Evolutionary conservation across 2,888 invertebrate species (phyloP), one percentile per base, ranked within the genome.

Genomic region (Ophonus ardosiacus): DNA sequence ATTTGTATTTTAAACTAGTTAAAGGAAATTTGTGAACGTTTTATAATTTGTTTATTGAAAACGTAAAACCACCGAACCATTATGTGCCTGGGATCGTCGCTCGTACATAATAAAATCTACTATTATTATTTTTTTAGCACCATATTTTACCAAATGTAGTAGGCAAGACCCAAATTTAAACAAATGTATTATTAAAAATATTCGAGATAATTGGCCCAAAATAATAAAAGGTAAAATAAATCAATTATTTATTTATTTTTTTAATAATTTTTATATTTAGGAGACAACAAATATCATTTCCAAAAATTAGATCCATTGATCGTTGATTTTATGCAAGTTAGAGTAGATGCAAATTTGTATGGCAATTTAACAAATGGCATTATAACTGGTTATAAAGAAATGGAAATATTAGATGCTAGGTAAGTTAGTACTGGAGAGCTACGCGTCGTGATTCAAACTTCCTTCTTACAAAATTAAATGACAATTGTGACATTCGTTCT

Each of bases 101-200:
- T n/a, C n/a, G n/a, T n/a, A n/a, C n/a, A n/a, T n/a, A n/a, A n/a
- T n/a, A n/a, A n/a, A n/a, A n/a, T n/a, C n/a, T n/a, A n/a, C n/a
- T n/a, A n/a, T n/a, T n/a, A n/a, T n/a, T n/a, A n/a, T 71, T 65
- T 71, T 71, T 40, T 1, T 17, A 71, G 71, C 71, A 0, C n/a
- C 71, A 1, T 71, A 71, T 71, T 71, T 71, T 71, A 15, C 38
- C 3, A 71, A 71, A 71, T 71, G 71, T n/a, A 71, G 17, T 17
- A 71, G 38, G 40, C 38, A 15, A 40, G 71, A 71, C 10, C 71
- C 71, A 18, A 40, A 71, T 15, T 40, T 71, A 17, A 71, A 71
- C n/a, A 38, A 71, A 0, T 71, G 71, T 15, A 40, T 71, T 38
- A 2, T 40, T 13, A 71, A 40, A 71, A 71, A 38, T 40, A 18